Evolutionary conservation across 2,888 invertebrate species (phyloP).

Genomic region (Eupithecia tripunctaria): DNA sequence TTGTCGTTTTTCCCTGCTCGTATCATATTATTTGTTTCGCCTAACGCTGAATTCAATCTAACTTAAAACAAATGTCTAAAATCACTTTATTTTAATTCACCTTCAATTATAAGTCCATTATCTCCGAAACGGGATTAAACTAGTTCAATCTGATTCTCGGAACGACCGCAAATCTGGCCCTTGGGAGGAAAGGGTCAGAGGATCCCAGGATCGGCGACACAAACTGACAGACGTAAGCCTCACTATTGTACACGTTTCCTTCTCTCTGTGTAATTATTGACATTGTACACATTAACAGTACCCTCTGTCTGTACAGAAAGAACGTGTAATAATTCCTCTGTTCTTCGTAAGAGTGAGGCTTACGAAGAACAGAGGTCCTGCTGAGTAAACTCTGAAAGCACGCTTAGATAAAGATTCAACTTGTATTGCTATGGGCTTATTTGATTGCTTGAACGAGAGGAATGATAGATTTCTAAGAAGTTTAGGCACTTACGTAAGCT

Average conservation of each 20-base stretch:
- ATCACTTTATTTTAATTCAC: conserved; percentile 38
- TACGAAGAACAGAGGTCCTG: neutral
- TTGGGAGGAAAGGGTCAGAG: conserved; percentile 44
- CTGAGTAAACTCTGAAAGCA: neutral
- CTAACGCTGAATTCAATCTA: neutral
- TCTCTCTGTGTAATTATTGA: conserved; percentile 27
- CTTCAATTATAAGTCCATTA: conserved; percentile 44
- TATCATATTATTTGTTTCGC: neutral
- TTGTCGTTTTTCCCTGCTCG: neutral
- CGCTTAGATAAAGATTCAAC: neutral
- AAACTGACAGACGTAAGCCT: conserved; percentile 43
- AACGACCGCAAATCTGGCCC: conserved; percentile 44
- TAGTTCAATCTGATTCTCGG: conserved; percentile 40
- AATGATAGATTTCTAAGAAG: neutral
- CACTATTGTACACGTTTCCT: conserved; percentile 42
- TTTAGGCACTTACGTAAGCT: too few relatives aligned
- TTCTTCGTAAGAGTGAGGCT: too few relatives aligned
- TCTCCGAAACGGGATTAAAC: conserved; percentile 41
- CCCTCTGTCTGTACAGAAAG: too few relatives aligned
- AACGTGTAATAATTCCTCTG: too few relatives aligned
- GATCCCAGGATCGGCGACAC: conserved; percentile 35
- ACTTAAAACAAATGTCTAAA: neutral
- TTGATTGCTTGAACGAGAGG: neutral
- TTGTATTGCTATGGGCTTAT: neutral
- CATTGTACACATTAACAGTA: neutral